phyloP scores from a whole-genome alignment of 2,888 invertebrate genomes.

The Rhagophthalmus giganteus region DNA sequence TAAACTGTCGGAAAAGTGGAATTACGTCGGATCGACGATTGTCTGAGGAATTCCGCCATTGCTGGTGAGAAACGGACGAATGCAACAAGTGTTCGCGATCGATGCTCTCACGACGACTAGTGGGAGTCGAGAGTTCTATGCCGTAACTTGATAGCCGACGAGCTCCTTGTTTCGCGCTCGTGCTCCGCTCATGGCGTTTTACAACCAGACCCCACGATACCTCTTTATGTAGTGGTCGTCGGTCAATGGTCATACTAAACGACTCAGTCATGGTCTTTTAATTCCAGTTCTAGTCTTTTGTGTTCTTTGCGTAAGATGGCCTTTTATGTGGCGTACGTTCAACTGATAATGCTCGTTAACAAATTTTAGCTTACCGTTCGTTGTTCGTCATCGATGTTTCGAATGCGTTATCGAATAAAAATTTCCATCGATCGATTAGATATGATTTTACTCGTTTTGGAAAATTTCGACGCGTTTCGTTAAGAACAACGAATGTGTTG shows the following conservation, averaged over 20 bases:
- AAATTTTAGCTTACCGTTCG: too few species aligned
- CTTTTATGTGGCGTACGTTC: neutral
- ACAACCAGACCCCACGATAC: slow-evolving; percentile 19
- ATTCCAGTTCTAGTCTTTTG: slow-evolving; percentile 15
- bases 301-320: slow-evolving; percentile 7
- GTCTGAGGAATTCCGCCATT: slow-evolving; percentile 58
- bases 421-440: too few species aligned
- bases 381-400: too few species aligned
- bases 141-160: slow-evolving; percentile 25
- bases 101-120: slow-evolving; percentile 37
- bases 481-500: too few species aligned
- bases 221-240: slow-evolving; percentile 22
- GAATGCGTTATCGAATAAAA: too few species aligned
- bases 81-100: slow-evolving; percentile 41
- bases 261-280: slow-evolving; percentile 22
- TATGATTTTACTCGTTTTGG: too few species aligned
- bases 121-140: slow-evolving; percentile 40
- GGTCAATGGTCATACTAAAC: slow-evolving; percentile 25
- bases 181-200: slow-evolving; percentile 31
- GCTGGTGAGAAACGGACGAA: slow-evolving; percentile 48
- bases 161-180: slow-evolving; percentile 30
- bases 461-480: too few species aligned
- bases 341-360: too few species aligned
- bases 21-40: too few species aligned
- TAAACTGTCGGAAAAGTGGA: too few species aligned